Evolutionary conservation across 2,797 vertebrate genomes (phyloP).

Genomic region (Silurus lanzhouensis): DNA sequence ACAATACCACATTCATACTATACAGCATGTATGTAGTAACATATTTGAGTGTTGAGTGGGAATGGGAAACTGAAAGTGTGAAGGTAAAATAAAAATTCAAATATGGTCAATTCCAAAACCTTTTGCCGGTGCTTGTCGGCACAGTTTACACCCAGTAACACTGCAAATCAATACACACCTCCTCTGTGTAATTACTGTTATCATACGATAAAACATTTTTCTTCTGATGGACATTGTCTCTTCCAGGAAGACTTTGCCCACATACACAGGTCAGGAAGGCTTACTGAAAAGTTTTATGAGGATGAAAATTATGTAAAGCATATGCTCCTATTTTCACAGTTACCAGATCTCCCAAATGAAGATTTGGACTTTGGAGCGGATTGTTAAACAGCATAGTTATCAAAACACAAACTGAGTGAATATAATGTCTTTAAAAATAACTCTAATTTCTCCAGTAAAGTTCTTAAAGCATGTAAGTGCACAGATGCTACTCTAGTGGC

Average conservation of each 20-base stretch:
- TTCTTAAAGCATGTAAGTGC: neutral
- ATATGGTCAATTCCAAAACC: neutral
- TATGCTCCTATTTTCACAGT: neutral
- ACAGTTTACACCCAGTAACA: neutral
- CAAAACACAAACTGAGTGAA: neutral
- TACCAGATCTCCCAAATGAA: neutral
- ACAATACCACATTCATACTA: neutral
- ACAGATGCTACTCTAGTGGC: neutral
- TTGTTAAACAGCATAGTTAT: neutral
- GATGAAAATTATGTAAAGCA: neutral
- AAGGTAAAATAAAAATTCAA: neutral
- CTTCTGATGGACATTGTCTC: neutral
- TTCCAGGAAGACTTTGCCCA: neutral
- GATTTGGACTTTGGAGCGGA: neutral
- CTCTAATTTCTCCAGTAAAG: neutral
- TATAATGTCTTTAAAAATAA: neutral
- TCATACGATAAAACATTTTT: neutral
- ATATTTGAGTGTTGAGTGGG: neutral
- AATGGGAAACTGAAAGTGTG: neutral
- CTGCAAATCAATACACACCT: neutral
- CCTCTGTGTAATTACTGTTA: neutral
- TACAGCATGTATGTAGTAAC: neutral
- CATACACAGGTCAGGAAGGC: neutral
- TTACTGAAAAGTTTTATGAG: neutral
- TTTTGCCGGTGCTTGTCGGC: neutral